Conservation (phyloP, 2,888 invertebrate species). For the Protodeltote pygarga region DNA sequence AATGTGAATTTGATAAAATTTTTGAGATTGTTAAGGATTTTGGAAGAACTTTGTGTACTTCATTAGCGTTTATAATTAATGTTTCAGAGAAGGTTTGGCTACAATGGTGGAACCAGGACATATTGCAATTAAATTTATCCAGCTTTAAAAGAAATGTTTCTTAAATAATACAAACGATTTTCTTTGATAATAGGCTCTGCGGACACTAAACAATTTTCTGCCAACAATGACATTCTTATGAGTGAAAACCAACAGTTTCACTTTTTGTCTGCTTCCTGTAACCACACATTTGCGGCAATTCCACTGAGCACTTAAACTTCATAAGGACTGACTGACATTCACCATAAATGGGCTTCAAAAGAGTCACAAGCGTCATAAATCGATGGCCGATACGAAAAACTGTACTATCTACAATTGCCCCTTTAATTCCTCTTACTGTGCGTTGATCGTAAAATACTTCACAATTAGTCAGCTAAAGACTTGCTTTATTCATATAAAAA, state of each 20-base stretch:
- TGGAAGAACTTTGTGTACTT: slow-evolving; percentile 11
- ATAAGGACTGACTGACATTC: slow-evolving; percentile 57
- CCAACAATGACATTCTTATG: slow-evolving; percentile 41
- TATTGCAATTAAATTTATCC: slow-evolving; percentile 11
- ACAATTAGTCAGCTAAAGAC: slow-evolving; percentile 80
- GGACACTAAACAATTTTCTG: slow-evolving; percentile 13
- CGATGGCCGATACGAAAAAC: slow-evolving; percentile 72
- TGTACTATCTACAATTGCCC: slow-evolving; percentile 72
- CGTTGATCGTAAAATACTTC: slow-evolving; percentile 77
- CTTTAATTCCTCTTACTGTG: slow-evolving; percentile 72
- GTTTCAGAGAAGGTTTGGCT: neutral
- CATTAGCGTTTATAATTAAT: slow-evolving; percentile 15
- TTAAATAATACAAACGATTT: neutral
- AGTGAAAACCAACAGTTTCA: slow-evolving; percentile 46
- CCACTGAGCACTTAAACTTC: slow-evolving; percentile 58
- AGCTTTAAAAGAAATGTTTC: slow-evolving; percentile 1
- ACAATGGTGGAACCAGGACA: slow-evolving; percentile 3
- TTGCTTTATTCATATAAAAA: slow-evolving; percentile 67
- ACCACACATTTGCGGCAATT: slow-evolving; percentile 59
- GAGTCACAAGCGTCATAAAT: slow-evolving; percentile 74
- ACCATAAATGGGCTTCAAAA: slow-evolving; percentile 71
- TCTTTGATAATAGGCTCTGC: too few species aligned
- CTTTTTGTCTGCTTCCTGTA: slow-evolving; percentile 58
- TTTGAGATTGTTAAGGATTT: slow-evolving; percentile 26
- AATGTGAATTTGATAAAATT: slow-evolving; percentile 50